Evolutionary conservation across 2,797 vertebrate genomes (phyloP).

Genomic region (Orestias chungarensis): DNA sequence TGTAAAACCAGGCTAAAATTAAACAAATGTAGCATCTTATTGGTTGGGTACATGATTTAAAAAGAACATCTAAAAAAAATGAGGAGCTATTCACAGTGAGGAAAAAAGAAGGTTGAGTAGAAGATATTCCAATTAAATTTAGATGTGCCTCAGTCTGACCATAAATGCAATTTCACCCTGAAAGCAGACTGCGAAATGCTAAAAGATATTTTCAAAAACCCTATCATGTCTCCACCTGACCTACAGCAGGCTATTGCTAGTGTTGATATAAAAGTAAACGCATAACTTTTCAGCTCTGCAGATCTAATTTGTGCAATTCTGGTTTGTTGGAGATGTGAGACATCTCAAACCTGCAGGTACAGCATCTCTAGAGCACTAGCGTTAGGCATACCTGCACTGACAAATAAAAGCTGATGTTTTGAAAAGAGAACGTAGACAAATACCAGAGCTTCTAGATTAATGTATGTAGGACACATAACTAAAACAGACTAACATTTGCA

Average conservation of each 20-base stretch:
- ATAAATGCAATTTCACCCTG: neutral
- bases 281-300: conserved; percentile 4
- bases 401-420: neutral
- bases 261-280: conserved; percentile 5
- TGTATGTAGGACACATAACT: neutral
- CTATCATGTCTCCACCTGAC: neutral
- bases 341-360: neutral
- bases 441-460: neutral
- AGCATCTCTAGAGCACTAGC: neutral
- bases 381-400: too few relatives aligned
- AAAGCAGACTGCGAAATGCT: neutral
- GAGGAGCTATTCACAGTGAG: too few relatives aligned
- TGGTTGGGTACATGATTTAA: neutral
- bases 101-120: neutral
- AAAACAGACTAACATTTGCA: neutral
- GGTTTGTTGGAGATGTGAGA: neutral
- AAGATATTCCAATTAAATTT: neutral
- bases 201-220: neutral
- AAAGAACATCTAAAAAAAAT: neutral
- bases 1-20: neutral
- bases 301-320: neutral
- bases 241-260: neutral
- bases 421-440: neutral
- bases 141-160: neutral
- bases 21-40: neutral